Base-by-base conservation (phyloP, 2,888 invertebrate genomes). In the Rhingia rostrata region DNA sequence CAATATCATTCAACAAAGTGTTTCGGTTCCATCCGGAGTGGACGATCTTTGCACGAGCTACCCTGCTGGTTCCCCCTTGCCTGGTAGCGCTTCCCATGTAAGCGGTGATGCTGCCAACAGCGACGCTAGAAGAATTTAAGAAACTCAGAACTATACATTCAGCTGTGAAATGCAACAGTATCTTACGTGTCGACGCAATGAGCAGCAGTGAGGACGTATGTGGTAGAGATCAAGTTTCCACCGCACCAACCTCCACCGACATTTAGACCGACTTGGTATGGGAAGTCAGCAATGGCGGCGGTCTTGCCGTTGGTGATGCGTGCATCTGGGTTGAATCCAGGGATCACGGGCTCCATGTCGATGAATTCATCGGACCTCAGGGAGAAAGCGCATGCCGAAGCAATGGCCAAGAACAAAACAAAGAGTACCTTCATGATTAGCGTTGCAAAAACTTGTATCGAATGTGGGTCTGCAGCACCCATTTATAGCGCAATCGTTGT, bases 121-220 rank as follows among this genome's bases (percentile, higher is more conserved):
- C 53, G 6, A 86, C 80, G 35, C 89, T 89, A 4, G 0, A 45
- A 32, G 30, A 1, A 0, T 32, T 12, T 6, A 33, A 43, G 7
- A 35, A 35, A 7, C 35, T 10, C 3, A 32, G 33, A 53, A 30
- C 22, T 6, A 4, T 14, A 4, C 4, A 30, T n/a, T 45, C n/a
- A 14, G 4, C 37, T 14, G 9, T 22, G 9, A 5, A 4, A 22
- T 22, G 22, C 22, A 22, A 22, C 3, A 4, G 12, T 4, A 9
- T 5, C 81, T 67, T 73, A 86, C 86, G 70, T 74, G 43, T 82
- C 84, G 14, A 86, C 78, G 60, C 88, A 88, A 49, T 88, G 88
- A 6, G 88, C 88, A 30, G 89, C 89, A 12, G 89, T 89, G 7
- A 89, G 64, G 0, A 89, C 69, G 85, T 86, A 89, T 14, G 63